A percentile compares a stretch with the other conserved stretches of the same genome.
phyloP scores from a whole-genome alignment of 2,797 vertebrate species.

The Antennarius maculatus region DNA sequence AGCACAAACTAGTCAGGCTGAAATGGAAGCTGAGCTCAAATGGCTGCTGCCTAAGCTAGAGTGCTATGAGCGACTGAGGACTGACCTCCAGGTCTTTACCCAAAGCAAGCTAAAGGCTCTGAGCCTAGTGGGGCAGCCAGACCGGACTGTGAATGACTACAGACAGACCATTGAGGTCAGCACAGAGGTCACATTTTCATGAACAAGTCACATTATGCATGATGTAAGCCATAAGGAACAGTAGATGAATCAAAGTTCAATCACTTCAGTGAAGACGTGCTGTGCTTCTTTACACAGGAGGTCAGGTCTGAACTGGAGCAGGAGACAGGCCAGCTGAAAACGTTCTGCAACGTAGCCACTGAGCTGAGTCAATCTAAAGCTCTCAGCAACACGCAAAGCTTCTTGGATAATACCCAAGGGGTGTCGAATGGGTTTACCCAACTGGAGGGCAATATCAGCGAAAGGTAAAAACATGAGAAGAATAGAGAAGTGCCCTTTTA shows the following conservation, averaged over 20 bases:
- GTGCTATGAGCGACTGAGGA: constrained; percentile 88
- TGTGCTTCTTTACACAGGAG: constrained; percentile 79
- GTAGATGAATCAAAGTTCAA: background rate
- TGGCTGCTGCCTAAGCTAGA: constrained; percentile 88
- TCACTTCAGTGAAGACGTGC: background rate
- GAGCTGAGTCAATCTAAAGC: constrained; percentile 85
- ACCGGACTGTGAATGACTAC: constrained; percentile 88
- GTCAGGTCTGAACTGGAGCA: constrained; percentile 89
- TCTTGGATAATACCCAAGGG: constrained; percentile 84
- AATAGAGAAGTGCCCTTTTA: background rate
- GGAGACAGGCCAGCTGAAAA: constrained; percentile 85
- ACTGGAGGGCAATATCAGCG: constrained; percentile 84
- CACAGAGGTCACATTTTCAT: background rate
- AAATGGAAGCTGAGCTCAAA: constrained; percentile 86
- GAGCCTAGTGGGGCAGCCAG: constrained; percentile 88
- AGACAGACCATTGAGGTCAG: constrained; percentile 91
- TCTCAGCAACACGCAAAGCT: constrained; percentile 75
- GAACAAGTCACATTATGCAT: background rate
- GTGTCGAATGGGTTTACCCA: constrained; percentile 87
- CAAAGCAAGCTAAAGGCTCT: constrained; percentile 84
- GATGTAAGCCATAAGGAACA: background rate
- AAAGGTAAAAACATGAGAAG: constrained; percentile 79
- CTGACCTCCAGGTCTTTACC: constrained; percentile 85
- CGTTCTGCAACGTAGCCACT: constrained; percentile 84
- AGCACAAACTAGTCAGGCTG: constrained; percentile 84